Base-by-base conservation (phyloP, 1,140 invertebrate genomes). In the Sinonovacula constricta region DNA sequence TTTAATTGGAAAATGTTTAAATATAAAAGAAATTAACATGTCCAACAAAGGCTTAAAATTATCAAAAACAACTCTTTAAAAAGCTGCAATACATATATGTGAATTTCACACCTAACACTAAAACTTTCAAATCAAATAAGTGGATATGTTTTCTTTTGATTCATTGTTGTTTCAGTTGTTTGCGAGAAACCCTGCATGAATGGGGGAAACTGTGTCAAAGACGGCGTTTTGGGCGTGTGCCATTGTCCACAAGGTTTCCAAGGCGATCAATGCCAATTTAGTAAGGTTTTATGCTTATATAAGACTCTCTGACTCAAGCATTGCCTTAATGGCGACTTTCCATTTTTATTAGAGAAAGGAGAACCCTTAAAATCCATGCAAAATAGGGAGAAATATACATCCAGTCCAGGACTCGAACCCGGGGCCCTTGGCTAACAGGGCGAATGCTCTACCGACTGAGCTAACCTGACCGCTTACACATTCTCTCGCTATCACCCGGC, bases 241-340 rank as follows among this genome's bases (percentile, higher is more conserved):
- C 24, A 53, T 18, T 74, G 70, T 45, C 57, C 56, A 0, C 54
- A 57, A 24, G 57, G 70, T 74, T 51, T 49, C 70, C 70, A 74
- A 53, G 70, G 70, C 12, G 39, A 62, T 30, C n/a, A 59, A 1
- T 74, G 70, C 30, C 70, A 74, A 24, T 74, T 7, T 24, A 14
- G 70, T 74, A 74, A 62, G 59, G 28, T 1, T 22, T 51, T 4
- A 65, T n/a, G n/a, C 39, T 45, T 7, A 45, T 45, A 7, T 45
- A 7, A 45, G 39, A 45, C 7, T 45, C 7, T 7, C 39, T 18
- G 7, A 45, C 7, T 10, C 7, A 45, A 10, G 18, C 18, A 45
- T 7, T 45, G 39, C 7, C 39, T 45, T 45, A 45, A 10, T 45
- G 39, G 39, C 18, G 39, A 10, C 39, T 10, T 7, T 10, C 18